phyloP scores from a whole-genome alignment of 2,797 vertebrate species.

The Percopsis omiscomaycus region DNA sequence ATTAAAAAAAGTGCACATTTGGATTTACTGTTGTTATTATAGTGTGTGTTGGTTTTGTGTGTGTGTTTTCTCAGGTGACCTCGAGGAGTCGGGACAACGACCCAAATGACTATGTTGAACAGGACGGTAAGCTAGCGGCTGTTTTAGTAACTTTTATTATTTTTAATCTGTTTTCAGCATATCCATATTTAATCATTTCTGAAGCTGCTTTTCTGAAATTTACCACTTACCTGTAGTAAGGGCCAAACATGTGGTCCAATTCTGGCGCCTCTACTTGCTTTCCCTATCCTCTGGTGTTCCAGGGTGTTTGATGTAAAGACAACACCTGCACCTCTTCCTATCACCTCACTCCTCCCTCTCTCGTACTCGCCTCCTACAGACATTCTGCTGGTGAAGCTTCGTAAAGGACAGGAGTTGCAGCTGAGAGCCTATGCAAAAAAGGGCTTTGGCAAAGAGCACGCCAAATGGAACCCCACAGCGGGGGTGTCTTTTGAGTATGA shows the following conservation, averaged over 20 bases:
- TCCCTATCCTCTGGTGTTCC: too few relatives aligned
- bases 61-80: slow-evolving; percentile 82
- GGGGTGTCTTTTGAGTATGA: slow-evolving; percentile 97
- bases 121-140: slow-evolving; percentile 82
- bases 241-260: too few relatives aligned
- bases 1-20: too few relatives aligned
- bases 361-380: slow-evolving; percentile 69
- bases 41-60: background rate
- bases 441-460: slow-evolving; percentile 97
- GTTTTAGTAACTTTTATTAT: too few relatives aligned
- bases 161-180: background rate
- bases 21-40: too few relatives aligned
- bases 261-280: too few relatives aligned
- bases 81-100: slow-evolving; percentile 96
- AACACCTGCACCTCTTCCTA: too few relatives aligned
- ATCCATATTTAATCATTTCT: background rate
- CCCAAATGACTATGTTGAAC: slow-evolving; percentile 95
- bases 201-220: too few relatives aligned
- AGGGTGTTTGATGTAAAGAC: too few relatives aligned
- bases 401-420: slow-evolving; percentile 95
- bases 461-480: slow-evolving; percentile 98
- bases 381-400: slow-evolving; percentile 94
- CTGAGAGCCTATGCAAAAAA: slow-evolving; percentile 96
- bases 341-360: background rate
- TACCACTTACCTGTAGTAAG: too few relatives aligned